Base-by-base conservation (phyloP, 1,140 invertebrate species). In the Grapholita molesta region DNA sequence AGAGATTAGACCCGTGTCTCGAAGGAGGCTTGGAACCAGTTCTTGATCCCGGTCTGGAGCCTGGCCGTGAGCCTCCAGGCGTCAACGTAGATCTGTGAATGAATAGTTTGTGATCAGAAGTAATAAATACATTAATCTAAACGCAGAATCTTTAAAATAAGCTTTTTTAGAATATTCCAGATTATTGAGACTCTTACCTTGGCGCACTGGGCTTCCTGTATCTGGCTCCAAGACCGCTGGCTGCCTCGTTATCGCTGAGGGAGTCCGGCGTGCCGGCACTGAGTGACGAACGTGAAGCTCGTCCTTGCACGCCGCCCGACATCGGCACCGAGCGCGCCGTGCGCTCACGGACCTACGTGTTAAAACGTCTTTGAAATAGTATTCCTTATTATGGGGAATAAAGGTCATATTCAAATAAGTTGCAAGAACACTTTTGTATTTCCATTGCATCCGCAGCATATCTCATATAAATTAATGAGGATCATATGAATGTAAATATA, bases 1-100 rank as follows among this genome's bases (percentile, higher is more conserved):
- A 98, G 55, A 98, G 94, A 78, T 97, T 98, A 32, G 98, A 99
- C 70, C 97, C 97, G 82, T 98, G 97, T 82, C 98, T 95, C 83
- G 97, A 98, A 21, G 97, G 96, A 76, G 97, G 97, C 88, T 98
- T 97, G 33, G 96, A 97, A 52, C 96, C 95, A 73, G 95, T 94
- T 79, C 97, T 94, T 77, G 96, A 97, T 33, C 95, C 94, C 64
- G 97, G 95, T 79, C 96, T 93, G 52, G 96, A 97, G 35, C 95
- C 94, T 52, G 96, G 96, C 84, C 95, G 92, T 67, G 96, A 97
- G 15, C 95, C 94, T 70, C 94, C 94, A 12, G 94, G 94, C 64
- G 94, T 95, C 73, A 94, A 81, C 15, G 92, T 93, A 8, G 91
- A 91, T 76, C 94, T 94, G 73, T 30, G 74, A 76, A 73, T 42